phyloP scores from a whole-genome alignment of 2,113 vertebrate species.

The Alethe castanea region DNA sequence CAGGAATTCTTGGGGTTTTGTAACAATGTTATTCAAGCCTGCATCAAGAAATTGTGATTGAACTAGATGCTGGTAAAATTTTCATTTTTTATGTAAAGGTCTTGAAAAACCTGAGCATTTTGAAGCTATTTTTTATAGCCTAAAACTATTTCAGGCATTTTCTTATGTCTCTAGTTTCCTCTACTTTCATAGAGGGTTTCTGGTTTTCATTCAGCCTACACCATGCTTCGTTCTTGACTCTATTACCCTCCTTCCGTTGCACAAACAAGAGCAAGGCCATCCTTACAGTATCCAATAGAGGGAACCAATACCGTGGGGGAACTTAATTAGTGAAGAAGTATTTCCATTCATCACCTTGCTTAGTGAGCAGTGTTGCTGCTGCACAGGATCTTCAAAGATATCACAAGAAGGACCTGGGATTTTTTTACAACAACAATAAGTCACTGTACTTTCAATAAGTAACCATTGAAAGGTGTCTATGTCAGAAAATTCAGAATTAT shows the following conservation, averaged over 20 bases:
- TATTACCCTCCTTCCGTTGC: neutral
- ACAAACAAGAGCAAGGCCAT: neutral
- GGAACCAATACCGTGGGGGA: neutral
- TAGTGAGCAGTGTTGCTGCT: rapidly evolving
- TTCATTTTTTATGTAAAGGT: neutral
- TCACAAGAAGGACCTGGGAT: neutral
- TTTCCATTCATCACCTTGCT: neutral
- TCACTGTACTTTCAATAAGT: neutral
- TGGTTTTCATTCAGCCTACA: neutral
- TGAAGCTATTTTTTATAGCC: neutral
- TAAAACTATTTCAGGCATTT: neutral
- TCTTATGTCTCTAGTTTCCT: neutral
- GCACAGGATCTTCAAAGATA: neutral
- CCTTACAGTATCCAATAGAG: neutral
- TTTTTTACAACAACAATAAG: neutral
- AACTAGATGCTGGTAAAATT: neutral
- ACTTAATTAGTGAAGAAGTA: neutral
- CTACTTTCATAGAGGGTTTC: neutral
- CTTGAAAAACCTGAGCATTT: neutral
- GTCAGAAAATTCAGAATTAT: neutral
- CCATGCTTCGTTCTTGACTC: neutral
- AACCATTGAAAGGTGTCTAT: neutral
- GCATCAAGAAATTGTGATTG: neutral
- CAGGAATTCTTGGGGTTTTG: neutral
- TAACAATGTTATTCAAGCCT: neutral